phyloP scores from a whole-genome alignment of 1,140 invertebrate genomes.

The Drosophila kanapiae region DNA sequence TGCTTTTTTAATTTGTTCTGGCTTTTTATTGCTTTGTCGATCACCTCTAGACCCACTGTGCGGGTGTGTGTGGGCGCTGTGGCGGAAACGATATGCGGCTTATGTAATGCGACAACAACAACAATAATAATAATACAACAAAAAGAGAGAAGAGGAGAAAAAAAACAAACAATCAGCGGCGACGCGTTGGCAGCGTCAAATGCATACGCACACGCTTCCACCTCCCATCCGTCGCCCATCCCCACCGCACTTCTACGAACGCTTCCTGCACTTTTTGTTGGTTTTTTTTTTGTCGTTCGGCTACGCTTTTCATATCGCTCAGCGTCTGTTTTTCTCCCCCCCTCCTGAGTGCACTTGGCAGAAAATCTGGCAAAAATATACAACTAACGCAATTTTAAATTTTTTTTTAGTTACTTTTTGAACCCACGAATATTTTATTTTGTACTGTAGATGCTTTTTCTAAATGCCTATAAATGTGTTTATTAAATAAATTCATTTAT shows the following conservation, averaged over 20 bases:
- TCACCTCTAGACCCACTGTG: slow-evolving; percentile 44
- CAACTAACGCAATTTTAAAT: not conserved
- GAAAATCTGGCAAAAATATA: not conserved
- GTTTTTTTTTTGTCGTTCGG: slow-evolving; percentile 32
- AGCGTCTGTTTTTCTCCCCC: slow-evolving; percentile 36
- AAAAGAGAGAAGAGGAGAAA: not conserved
- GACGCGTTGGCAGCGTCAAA: slow-evolving; percentile 40
- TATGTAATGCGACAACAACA: slow-evolving; percentile 63
- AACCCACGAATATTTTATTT: no score
- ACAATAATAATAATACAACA: slow-evolving; percentile 9
- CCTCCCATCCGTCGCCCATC: not conserved
- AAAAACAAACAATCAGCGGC: slow-evolving; percentile 32
- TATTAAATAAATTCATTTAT: no score
- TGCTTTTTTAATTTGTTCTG: not conserved
- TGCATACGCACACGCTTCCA: slow-evolving; percentile 57
- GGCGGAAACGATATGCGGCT: slow-evolving; percentile 71
- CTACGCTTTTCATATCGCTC: slow-evolving; percentile 63
- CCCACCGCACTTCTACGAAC: slow-evolving; percentile 23
- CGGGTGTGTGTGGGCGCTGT: slow-evolving; percentile 57
- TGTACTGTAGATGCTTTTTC: no score
- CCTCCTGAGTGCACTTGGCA: not conserved
- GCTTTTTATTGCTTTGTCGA: slow-evolving; percentile 8
- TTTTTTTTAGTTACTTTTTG: no score
- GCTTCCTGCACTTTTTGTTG: slow-evolving; percentile 67
- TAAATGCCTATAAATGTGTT: no score